Conservation (phyloP, 2,113 vertebrate species). For the Pachypanchax playfairii region DNA sequence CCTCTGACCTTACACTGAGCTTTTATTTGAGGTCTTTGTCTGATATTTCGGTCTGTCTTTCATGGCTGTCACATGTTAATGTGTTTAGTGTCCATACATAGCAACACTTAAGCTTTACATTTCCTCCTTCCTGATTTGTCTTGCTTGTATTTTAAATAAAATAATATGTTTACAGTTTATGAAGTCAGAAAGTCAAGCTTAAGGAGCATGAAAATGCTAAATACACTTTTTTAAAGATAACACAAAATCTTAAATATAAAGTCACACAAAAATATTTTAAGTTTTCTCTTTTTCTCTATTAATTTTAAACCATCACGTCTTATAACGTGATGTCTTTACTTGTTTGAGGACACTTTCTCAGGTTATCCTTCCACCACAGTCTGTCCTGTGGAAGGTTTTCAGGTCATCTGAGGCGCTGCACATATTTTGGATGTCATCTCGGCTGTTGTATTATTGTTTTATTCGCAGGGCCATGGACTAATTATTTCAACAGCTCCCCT, state of each 20-base stretch:
- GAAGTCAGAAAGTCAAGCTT: neutral
- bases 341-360: conserved; percentile 10
- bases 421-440: conserved; percentile 78
- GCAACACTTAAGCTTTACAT: neutral
- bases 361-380: conserved; percentile 21
- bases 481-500: conserved; percentile 80
- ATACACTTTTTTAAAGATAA: neutral
- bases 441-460: conserved; percentile 76
- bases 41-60: neutral
- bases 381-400: conserved; percentile 54
- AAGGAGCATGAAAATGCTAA: neutral
- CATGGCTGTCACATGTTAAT: neutral
- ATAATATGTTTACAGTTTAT: neutral
- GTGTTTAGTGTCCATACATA: neutral
- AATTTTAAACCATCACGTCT: too few relatives aligned
- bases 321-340: neutral
- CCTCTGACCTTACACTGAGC: conserved; percentile 1
- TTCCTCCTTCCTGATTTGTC: neutral
- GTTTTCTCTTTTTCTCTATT: neutral
- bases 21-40: neutral
- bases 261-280: conserved; percentile 18
- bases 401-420: conserved; percentile 71
- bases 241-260: conserved; percentile 2
- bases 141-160: neutral
- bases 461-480: conserved; percentile 77